Evolutionary conservation across 1,140 invertebrate species (phyloP).

Genomic region (Neodiprion fabricii): DNA sequence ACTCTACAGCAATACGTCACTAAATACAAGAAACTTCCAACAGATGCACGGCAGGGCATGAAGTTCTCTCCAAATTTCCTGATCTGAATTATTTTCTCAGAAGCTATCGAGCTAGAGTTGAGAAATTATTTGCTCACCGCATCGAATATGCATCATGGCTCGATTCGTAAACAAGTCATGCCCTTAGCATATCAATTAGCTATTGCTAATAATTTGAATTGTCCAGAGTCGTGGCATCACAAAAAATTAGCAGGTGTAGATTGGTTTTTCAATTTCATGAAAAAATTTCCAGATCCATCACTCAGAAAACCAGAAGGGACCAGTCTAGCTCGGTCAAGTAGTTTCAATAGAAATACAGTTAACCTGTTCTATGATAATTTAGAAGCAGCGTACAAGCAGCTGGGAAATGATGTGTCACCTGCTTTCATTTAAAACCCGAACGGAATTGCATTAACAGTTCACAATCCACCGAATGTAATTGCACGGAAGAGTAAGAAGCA

Average conservation of each 20-base stretch:
- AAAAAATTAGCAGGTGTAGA: conserved; percentile 42
- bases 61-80: no score
- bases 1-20: no score
- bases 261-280: conserved; percentile 54
- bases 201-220: conserved; percentile 17
- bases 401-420: conserved; percentile 32
- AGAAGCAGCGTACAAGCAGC: conserved; percentile 11
- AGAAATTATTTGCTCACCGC: neutral
- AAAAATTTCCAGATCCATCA: conserved; percentile 45
- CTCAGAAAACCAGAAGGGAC: conserved; percentile 54
- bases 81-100: neutral
- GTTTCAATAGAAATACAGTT: conserved; percentile 54
- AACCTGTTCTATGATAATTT: conserved; percentile 46
- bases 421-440: conserved; percentile 52
- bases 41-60: no score
- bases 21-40: no score
- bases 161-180: conserved; percentile 6
- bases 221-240: conserved; percentile 27
- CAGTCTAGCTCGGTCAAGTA: conserved; percentile 45
- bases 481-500: conserved; percentile 46
- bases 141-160: conserved; percentile 7
- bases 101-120: neutral
- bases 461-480: conserved; percentile 25
- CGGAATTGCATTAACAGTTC: conserved; percentile 52
- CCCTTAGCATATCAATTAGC: conserved; percentile 28